Evolutionary conservation across 2,113 vertebrate species (phyloP), one percentile per base, ranked within the genome.

Genomic region (Lampris megalopsis): DNA sequence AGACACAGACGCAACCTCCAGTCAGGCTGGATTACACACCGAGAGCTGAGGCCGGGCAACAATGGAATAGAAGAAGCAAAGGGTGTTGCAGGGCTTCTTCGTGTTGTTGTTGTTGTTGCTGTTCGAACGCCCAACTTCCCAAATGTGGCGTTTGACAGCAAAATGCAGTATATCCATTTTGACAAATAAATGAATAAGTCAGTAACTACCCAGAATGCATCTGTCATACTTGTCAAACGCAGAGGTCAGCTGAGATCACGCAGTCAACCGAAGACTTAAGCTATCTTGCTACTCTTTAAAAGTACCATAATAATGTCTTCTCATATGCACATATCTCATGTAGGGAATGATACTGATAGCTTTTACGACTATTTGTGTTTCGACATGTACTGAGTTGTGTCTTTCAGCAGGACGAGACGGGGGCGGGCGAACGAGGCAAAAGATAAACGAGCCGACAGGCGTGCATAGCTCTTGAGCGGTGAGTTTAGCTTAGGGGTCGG

Each of bases 1-100:
- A 95, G 95, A 96, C 95, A 94, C 92, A 40, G 85, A 88, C 78
- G 78, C 95, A 95, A 95, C 94, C 94, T 92, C 91, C 89, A 73
- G 94, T 93, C 93, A 94, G 93, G 94, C 95, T 90, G 95, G 94
- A 96, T 97, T 96, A 97, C 95, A 89, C 69, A 41, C 87, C 89
- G 86, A 95, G 96, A 96, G 98, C 97, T 96, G 96, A 95, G 93
- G 92, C 92, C 77, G 68, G 63, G 75, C 73, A 89, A 87, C 59
- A 78, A 59, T 24, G 71, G 59, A 86, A 82, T 82, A 77, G 71
- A 58, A 82, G 85, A 87, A 77, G 58, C 75, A 37, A 3, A 35
- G 61, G 62, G 37, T 74, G 60, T 50, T 74, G 60, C 50, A 62
- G 66, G 63, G 40, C 70, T 52, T 11, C 35, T 45, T 41, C 7